These are phyloP conservation scores for Pheucticus melanocephalus DNA, from an alignment of 2,113 vertebrate genomes.

Conservation along the genomic window DNA sequence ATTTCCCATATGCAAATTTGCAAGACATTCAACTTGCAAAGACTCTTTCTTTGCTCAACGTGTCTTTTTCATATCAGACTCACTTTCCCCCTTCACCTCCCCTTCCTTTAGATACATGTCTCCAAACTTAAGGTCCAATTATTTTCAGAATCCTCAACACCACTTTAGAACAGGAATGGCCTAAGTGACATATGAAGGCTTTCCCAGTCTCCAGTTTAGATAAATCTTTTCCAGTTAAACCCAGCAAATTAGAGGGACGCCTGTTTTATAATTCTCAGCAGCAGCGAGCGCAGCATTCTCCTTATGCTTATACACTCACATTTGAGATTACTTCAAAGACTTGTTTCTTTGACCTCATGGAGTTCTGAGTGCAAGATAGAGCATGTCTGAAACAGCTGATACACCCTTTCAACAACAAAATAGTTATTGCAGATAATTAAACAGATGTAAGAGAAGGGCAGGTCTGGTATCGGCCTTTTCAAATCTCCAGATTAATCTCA, in stretches of 20 bases:
- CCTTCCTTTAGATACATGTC: neutral
- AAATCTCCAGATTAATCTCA: conserved; percentile 59
- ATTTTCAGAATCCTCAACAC: neutral
- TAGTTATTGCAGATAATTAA: conserved; percentile 65
- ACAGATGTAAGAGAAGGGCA: conserved; percentile 51
- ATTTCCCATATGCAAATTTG: neutral
- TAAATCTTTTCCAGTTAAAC: neutral
- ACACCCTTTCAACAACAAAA: conserved; percentile 66
- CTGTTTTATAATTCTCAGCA: neutral
- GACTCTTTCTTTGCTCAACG: neutral
- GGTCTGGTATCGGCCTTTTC: conserved; percentile 53
- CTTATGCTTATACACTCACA: neutral
- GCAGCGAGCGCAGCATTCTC: neutral
- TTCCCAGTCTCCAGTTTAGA: neutral
- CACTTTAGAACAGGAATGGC: neutral
- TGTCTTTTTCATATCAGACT: neutral
- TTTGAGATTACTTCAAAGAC: conserved; percentile 64
- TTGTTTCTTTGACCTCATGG: conserved; percentile 37
- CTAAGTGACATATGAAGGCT: neutral
- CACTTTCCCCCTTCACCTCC: neutral
- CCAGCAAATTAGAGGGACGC: neutral
- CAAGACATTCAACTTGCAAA: neutral
- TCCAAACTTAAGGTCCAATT: neutral
- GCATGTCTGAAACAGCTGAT: conserved; percentile 61
- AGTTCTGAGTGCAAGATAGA: conserved; percentile 52